A percentile compares a stretch with the other conserved stretches of the same genome.
These are phyloP conservation scores for fruit fly (Drosophila melanogaster) DNA, from an alignment of 1,140 invertebrate species.

Conservation along the genomic window Release_6_plus_ISO1_MT NT_033777.3:21419501-21420000, in stretches of 20 bases:
- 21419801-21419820: slow-evolving; percentile 49
- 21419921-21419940: slow-evolving; percentile 53
- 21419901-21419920: slow-evolving; percentile 62
- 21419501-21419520: slow-evolving; percentile 54
- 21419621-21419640: slow-evolving; percentile 77
- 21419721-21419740: slow-evolving; percentile 4
- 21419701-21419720: slow-evolving; percentile 5
- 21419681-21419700: slow-evolving; percentile 8
- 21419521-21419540: slow-evolving; percentile 9
- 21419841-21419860: slow-evolving; percentile 65
- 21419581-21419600: slow-evolving; percentile 82
- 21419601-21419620: slow-evolving; percentile 73
- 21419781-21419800: slow-evolving; percentile 61
- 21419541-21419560: slow-evolving; percentile 20
- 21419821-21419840: slow-evolving; percentile 70
- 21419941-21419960: slow-evolving; percentile 75
- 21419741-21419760: slow-evolving; percentile 44
- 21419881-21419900: slow-evolving; percentile 70
- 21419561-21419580: slow-evolving; percentile 77
- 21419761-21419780: slow-evolving; percentile 70
- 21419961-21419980: slow-evolving; percentile 25
- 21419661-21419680: slow-evolving; percentile 72
- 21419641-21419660: slow-evolving; percentile 84
- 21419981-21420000: slow-evolving; percentile 10
- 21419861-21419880: slow-evolving; percentile 47